These are phyloP conservation scores for Phenganax subtilis DNA, from an alignment of 92 coral and sea anemone species.

Conservation along the genomic window DNA sequence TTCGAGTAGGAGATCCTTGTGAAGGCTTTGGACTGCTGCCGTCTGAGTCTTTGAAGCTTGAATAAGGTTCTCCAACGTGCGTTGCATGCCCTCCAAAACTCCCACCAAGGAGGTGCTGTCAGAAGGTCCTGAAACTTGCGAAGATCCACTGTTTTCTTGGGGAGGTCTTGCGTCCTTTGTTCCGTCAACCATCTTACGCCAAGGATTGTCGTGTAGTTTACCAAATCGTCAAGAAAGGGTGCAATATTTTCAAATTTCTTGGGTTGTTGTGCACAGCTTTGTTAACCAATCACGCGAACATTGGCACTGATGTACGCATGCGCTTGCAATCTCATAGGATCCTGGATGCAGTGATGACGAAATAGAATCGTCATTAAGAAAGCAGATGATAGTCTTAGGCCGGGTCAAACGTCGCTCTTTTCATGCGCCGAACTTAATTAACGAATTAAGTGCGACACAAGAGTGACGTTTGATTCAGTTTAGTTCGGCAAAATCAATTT, in stretches of 20 bases:
- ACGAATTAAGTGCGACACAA: no score
- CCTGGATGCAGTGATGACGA: slow-evolving; percentile 18
- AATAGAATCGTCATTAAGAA: not conserved
- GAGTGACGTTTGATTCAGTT: no score
- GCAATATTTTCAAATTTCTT: not conserved
- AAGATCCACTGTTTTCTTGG: not conserved
- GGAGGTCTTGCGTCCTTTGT: not conserved
- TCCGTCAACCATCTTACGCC: no score
- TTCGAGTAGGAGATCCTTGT: slow-evolving; percentile 32
- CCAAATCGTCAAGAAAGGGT: not conserved
- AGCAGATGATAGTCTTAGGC: no score
- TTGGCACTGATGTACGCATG: not conserved
- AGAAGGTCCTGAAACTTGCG: not conserved
- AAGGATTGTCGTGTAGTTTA: no score
- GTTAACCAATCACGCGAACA: not conserved
- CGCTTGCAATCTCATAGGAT: not conserved
- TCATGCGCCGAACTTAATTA: no score
- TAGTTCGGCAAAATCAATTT: no score
- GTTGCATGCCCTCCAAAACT: slow-evolving; percentile 33
- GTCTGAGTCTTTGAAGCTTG: slow-evolving; percentile 41
- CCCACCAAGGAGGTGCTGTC: not conserved
- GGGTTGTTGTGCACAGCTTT: not conserved
- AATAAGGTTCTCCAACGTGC: slow-evolving; percentile 22
- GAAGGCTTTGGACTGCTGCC: slow-evolving; percentile 34
- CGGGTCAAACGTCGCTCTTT: no score